These are phyloP conservation scores for Synchiropus splendidus DNA, from an alignment of 2,113 vertebrate species.

Conservation along the genomic window DNA sequence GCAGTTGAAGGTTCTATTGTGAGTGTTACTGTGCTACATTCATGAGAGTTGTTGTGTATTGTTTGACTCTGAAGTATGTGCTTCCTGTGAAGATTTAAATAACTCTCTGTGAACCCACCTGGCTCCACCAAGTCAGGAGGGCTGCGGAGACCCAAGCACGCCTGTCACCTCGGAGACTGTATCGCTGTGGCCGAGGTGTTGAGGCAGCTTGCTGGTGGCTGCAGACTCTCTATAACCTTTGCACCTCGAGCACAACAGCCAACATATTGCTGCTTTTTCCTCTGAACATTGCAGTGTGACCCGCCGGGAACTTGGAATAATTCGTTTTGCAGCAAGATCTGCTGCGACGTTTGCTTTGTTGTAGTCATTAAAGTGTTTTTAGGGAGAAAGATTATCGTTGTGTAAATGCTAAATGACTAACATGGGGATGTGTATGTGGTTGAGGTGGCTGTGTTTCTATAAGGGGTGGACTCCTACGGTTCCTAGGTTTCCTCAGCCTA, in stretches of 20 bases:
- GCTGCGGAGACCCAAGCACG: constrained; percentile 41
- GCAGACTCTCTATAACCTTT: constrained; percentile 17
- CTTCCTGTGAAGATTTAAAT: constrained; percentile 32
- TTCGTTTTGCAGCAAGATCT: constrained; percentile 3
- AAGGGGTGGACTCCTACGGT: too few species aligned
- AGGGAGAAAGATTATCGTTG: too few species aligned
- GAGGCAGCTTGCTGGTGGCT: constrained; percentile 26
- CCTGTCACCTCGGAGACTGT: constrained; percentile 28
- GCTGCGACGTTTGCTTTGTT: too few species aligned
- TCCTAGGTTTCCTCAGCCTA: too few species aligned
- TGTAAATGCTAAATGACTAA: too few species aligned
- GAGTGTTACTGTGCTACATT: too few species aligned
- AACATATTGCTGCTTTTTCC: neutral
- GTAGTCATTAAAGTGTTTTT: too few species aligned
- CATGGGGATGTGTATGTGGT: too few species aligned
- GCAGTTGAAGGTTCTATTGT: too few species aligned
- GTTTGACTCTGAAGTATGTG: too few species aligned
- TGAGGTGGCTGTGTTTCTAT: too few species aligned
- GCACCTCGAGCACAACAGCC: neutral
- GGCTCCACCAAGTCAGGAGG: constrained; percentile 42
- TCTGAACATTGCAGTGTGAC: neutral
- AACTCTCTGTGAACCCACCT: constrained; percentile 48
- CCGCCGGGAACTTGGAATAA: constrained; percentile 12
- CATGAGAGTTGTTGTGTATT: too few species aligned
- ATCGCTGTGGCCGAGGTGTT: constrained; percentile 31